A percentile compares a stretch with the other conserved stretches of the same genome.
Conservation (phyloP, 2,888 invertebrate species). For the Chloroclysta siterata region DNA sequence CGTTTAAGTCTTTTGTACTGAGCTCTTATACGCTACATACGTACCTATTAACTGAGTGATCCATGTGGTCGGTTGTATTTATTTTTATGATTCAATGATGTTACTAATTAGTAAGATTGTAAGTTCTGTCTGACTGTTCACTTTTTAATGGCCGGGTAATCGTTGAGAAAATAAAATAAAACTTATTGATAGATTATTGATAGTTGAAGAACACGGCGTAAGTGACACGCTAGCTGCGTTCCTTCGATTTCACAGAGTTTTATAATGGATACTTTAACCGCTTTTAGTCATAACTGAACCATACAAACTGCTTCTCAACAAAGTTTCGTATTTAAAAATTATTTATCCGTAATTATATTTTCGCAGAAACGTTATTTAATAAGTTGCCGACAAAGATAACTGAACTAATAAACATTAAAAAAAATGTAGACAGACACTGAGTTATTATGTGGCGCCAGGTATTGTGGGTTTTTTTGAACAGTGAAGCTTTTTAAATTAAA, state of each 20-base stretch:
- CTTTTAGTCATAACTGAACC: background rate
- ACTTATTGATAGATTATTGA: background rate
- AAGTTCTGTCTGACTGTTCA: background rate
- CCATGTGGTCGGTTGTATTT: background rate
- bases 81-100: background rate
- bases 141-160: background rate
- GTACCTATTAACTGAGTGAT: background rate
- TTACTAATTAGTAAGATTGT: background rate
- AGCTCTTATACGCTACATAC: background rate
- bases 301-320: background rate
- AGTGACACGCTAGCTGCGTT: background rate
- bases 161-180: background rate
- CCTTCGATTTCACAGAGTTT: conserved; percentile 5
- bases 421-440: conserved; percentile 26
- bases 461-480: conserved; percentile 15
- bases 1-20: conserved; percentile 56
- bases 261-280: background rate
- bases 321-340: conserved; percentile 22
- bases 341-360: conserved; percentile 19
- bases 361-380: conserved; percentile 17
- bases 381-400: conserved; percentile 29
- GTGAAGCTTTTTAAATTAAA: conserved; percentile 14
- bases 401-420: conserved; percentile 11
- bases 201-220: background rate
- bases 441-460: conserved; percentile 31